Base-by-base conservation (phyloP, 1,140 invertebrate species). In the Phortica variegata region DNA sequence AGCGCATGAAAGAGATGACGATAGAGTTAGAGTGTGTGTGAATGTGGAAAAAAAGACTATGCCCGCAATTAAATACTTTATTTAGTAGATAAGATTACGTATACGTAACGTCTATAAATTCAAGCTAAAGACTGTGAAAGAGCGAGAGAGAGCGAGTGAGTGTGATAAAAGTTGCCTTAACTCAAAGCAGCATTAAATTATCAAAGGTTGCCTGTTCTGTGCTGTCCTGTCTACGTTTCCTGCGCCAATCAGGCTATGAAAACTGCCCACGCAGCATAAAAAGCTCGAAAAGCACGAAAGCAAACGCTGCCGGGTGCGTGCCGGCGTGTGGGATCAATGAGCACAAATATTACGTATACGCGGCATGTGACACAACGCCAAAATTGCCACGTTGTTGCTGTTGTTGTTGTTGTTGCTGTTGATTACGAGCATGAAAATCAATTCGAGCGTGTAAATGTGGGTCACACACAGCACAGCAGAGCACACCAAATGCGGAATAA, bases 121-220 rank as follows among this genome's bases (percentile, higher is more conserved):
- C 21, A 16, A 16, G 44, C 55, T 47, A n/a, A n/a, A n/a, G n/a
- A n/a, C n/a, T n/a, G n/a, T n/a, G n/a, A n/a, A n/a, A n/a, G n/a
- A n/a, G n/a, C n/a, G n/a, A n/a, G n/a, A n/a, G n/a, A n/a, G n/a
- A n/a, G n/a, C n/a, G n/a, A n/a, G n/a, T n/a, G n/a, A n/a, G n/a
- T n/a, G n/a, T n/a, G n/a, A n/a, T n/a, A n/a, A n/a, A n/a, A 42
- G 43, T 31, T 34, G 53, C 58, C 54, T 57, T 61, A 66, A 60
- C 63, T 68, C 63, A 68, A 68, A 62, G 54, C 51, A 57, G 63
- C 63, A 68, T 68, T 68, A 68, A 68, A 68, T 68, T 68, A 68
- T 68, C 63, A 63, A 68, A 65, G 59, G 23, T 26, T 26, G 23
- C 23, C 23, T 26, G 10, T 26, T n/a, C n/a, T n/a, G n/a, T n/a